Evolutionary conservation across 2,113 vertebrate species (phyloP).

Genomic region (Daphoenositta chrysoptera): DNA sequence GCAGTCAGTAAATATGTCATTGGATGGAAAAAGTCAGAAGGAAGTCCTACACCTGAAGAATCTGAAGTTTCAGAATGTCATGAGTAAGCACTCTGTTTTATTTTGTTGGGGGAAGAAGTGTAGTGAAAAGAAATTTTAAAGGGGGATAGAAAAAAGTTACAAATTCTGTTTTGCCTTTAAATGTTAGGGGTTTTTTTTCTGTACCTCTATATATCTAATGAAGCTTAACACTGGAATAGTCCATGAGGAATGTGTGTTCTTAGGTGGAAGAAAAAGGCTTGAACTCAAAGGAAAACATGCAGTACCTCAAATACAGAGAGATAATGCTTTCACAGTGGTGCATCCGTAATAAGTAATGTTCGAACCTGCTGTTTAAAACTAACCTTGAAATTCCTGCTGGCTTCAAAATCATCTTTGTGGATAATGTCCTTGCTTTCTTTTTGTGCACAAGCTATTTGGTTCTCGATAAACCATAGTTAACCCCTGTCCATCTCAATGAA

Average conservation of each 20-base stretch:
- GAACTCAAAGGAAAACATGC: background rate
- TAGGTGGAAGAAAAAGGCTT: background rate
- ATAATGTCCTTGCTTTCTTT: background rate
- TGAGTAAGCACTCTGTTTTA: conserved; percentile 70
- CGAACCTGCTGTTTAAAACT: background rate
- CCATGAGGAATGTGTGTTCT: background rate
- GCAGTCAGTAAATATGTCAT: conserved; percentile 77
- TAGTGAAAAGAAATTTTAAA: background rate
- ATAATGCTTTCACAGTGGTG: background rate
- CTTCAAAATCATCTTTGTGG: background rate
- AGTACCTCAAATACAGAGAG: background rate
- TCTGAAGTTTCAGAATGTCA: conserved; percentile 84
- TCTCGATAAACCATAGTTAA: background rate
- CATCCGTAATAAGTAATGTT: background rate
- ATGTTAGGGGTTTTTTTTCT: rapidly evolving
- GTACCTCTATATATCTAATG: background rate
- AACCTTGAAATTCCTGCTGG: background rate
- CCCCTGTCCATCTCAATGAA: background rate
- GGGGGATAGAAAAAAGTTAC: background rate
- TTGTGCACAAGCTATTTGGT: background rate
- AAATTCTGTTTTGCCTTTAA: background rate
- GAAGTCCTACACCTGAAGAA: conserved; percentile 82
- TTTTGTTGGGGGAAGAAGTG: background rate
- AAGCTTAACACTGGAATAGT: background rate
- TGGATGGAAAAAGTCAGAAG: conserved; percentile 83